Evolutionary conservation across 2,797 vertebrate genomes (phyloP).

Genomic region (Characodon lateralis): DNA sequence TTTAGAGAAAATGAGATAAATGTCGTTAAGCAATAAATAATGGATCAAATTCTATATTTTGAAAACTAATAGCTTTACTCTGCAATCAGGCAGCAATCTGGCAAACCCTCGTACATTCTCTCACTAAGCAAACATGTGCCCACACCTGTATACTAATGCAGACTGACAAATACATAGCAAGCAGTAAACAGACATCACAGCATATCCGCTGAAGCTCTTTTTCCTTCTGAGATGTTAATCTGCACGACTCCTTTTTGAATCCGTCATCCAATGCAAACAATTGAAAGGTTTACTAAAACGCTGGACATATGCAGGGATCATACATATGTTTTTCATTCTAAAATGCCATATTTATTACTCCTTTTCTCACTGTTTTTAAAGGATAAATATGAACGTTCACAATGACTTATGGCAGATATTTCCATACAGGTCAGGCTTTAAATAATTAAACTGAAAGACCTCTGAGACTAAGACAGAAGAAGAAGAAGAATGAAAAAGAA

Average conservation of each 20-base stretch:
- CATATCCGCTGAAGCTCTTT: constrained; percentile 32
- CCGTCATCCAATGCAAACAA: constrained; percentile 41
- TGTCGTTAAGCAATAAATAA: constrained; percentile 69
- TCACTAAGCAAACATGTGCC: constrained; percentile 29
- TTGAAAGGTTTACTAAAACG: constrained; percentile 35
- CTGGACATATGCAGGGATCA: constrained; percentile 2
- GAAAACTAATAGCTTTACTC: constrained; percentile 72
- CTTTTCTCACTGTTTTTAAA: background rate
- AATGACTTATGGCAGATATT: background rate
- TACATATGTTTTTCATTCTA: background rate
- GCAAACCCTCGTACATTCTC: constrained; percentile 22
- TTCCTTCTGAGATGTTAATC: constrained; percentile 44
- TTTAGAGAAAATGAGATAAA: constrained; percentile 59
- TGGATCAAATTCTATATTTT: constrained; percentile 64
- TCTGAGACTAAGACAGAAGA: background rate
- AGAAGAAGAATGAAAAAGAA: background rate
- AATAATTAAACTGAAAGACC: constrained; percentile 1
- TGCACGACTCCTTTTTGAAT: constrained; percentile 30
- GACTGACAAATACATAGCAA: constrained; percentile 47
- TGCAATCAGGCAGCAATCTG: constrained; percentile 57
- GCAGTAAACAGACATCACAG: constrained; percentile 51
- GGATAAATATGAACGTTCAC: background rate
- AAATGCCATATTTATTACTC: background rate
- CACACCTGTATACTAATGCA: constrained; percentile 38
- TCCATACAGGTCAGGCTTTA: background rate